Conservation (phyloP, 1,140 invertebrate genomes). For the Penaeus vannamei region DNA sequence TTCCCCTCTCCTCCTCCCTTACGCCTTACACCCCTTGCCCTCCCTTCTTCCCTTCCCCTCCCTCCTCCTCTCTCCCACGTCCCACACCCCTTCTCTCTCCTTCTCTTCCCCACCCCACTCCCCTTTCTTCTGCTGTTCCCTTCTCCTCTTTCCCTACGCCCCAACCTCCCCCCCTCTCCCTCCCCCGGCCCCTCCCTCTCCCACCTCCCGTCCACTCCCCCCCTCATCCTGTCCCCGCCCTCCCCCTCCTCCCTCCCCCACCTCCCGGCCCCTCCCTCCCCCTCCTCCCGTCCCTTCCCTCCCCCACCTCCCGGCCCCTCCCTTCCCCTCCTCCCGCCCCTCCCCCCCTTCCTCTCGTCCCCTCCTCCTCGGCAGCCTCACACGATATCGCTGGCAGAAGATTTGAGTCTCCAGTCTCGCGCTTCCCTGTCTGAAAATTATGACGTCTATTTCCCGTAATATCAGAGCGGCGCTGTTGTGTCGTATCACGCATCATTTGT, state of each 20-base stretch:
- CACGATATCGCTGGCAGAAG: neutral
- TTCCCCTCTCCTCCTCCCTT: neutral
- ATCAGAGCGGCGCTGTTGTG: conserved; percentile 54
- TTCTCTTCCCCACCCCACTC: neutral
- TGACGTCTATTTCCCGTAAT: conserved; percentile 57
- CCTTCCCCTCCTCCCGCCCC: neutral
- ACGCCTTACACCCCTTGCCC: neutral
- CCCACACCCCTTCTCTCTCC: neutral
- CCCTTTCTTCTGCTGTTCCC: neutral
- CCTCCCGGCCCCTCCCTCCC: neutral
- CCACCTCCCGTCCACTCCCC: too few species aligned
- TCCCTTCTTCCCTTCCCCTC: neutral
- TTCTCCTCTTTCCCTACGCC: neutral
- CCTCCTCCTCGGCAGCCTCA: neutral
- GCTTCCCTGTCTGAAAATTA: conserved; percentile 52
- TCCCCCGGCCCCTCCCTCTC: neutral
- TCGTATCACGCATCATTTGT: conserved; percentile 60
- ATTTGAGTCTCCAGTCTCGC: conserved; percentile 45
- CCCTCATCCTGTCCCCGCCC: too few species aligned
- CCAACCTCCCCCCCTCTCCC: too few species aligned
- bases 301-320: neutral
- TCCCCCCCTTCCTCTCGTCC: neutral
- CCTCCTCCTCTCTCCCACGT: neutral
- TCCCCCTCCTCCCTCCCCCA: neutral
- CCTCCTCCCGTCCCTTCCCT: neutral